Evolutionary conservation across 1,140 invertebrate species (phyloP), one percentile per base, ranked within the genome.

Genomic region (Aphidius gifuensis): DNA sequence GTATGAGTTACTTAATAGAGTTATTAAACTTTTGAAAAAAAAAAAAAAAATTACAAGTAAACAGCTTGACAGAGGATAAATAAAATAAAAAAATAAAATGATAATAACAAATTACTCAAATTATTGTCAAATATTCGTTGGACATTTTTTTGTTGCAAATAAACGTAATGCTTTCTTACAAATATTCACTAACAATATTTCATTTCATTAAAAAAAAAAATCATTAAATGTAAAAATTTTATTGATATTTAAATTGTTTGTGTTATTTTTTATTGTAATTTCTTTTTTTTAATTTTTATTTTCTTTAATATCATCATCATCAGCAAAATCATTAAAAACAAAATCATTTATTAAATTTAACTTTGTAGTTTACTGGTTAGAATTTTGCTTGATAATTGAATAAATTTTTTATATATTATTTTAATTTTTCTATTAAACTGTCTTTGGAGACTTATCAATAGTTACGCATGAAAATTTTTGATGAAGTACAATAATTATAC

Each of bases 101-200:
- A 65, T 70, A 67, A 72, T 69, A 68, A 69, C 58, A 65, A 43
- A 66, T 65, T 59, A 66, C 62, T 61, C 39, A 61, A 74, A 67
- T 67, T 66, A 72, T 73, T 80, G 75, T 79, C 74, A 76, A 76
- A 73, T 77, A 47, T 47, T 70, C 68, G 69, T 67, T 59, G 45
- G 68, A 68, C 60, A 60, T 44, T 64, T 40, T 71, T 72, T 73
- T 70, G 76, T 74, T 62, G 71, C 73, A 77, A 80, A 78, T 79
- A 77, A 79, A 79, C 66, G 69, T 71, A 75, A 75, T 74, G 77
- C 74, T 79, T 78, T 77, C 61, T 71, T 71, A 72, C 67, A 44
- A 64, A 72, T 62, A 69, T 68, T 74, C 71, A 79, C 77, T 80
- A 79, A 80, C 76, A 64, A 71, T 73, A 51, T 69, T 68, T 74